These are phyloP conservation scores for Thamnophis sirtalis DNA, from an alignment of 2,113 vertebrate species.

Conservation along the genomic window DNA sequence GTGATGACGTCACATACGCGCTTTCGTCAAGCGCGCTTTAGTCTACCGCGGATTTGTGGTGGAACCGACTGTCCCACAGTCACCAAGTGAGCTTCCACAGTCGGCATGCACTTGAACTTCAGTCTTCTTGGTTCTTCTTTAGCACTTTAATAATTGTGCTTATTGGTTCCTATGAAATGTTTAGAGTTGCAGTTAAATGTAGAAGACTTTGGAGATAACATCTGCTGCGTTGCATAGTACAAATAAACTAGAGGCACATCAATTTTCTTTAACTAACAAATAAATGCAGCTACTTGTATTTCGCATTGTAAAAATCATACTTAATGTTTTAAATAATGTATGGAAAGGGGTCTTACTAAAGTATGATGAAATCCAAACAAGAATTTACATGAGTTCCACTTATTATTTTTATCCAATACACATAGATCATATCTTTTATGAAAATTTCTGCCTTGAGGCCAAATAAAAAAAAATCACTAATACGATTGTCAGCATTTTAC, in stretches of 20 bases:
- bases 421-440: conserved; percentile 24
- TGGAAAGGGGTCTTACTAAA: neutral
- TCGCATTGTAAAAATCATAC: conserved; percentile 1
- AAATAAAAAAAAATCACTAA: conserved; percentile 12
- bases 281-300: conserved; percentile 37
- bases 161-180: neutral
- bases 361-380: neutral
- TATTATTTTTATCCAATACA: neutral
- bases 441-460: conserved; percentile 16
- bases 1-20: no score
- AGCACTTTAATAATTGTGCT: neutral
- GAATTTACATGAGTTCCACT: neutral
- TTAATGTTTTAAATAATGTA: conserved; percentile 5
- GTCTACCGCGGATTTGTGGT: no score
- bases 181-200: neutral
- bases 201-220: neutral
- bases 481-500: neutral
- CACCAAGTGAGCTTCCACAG: neutral
- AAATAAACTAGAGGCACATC: conserved; percentile 12
- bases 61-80: neutral
- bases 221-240: neutral
- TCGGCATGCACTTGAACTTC: neutral
- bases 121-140: neutral
- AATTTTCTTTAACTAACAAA: conserved; percentile 31
- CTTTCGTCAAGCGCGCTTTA: no score